phyloP scores from a whole-genome alignment of 2,113 vertebrate species.

The Sakesphorus luctuosus region DNA sequence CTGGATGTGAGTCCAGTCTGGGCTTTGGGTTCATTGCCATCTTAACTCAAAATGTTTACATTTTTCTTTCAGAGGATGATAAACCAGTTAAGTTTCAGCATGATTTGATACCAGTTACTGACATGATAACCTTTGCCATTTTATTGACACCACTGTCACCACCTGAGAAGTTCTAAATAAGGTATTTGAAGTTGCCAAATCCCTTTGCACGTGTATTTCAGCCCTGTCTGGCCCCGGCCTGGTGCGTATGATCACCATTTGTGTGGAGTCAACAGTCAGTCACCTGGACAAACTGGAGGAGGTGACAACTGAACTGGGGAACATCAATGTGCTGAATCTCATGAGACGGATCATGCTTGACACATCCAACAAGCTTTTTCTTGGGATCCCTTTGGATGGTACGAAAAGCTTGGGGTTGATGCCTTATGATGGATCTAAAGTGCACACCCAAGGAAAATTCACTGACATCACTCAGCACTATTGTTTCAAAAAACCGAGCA shows the following conservation, averaged over 20 bases:
- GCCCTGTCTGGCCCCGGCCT: conserved; percentile 89
- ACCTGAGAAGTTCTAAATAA: rapidly evolving
- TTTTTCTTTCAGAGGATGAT: not conserved
- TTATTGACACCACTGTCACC: rapidly evolving
- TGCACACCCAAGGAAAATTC: not conserved
- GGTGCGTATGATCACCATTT: conserved; percentile 81
- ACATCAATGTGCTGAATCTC: conserved; percentile 82
- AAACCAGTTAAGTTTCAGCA: not conserved
- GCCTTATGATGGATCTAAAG: not conserved
- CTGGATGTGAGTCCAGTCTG: not conserved
- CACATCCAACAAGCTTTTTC: conserved; percentile 90
- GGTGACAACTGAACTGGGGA: conserved; percentile 63
- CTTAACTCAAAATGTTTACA: not conserved
- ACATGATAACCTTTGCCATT: rapidly evolving
- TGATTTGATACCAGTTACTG: rapidly evolving
- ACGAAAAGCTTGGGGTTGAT: not conserved
- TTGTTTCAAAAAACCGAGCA: not conserved
- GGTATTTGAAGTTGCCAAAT: not conserved
- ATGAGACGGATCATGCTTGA: conserved; percentile 89
- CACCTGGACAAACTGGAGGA: conserved; percentile 80
- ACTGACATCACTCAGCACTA: not conserved
- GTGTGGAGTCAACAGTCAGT: conserved; percentile 79
- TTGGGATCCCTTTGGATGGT: conserved; percentile 88
- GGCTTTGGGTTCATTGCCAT: not conserved
- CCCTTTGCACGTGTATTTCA: conserved; percentile 24